Evolutionary conservation across 1,140 invertebrate genomes (phyloP).

Genomic region (Microplitis demolitor): DNA sequence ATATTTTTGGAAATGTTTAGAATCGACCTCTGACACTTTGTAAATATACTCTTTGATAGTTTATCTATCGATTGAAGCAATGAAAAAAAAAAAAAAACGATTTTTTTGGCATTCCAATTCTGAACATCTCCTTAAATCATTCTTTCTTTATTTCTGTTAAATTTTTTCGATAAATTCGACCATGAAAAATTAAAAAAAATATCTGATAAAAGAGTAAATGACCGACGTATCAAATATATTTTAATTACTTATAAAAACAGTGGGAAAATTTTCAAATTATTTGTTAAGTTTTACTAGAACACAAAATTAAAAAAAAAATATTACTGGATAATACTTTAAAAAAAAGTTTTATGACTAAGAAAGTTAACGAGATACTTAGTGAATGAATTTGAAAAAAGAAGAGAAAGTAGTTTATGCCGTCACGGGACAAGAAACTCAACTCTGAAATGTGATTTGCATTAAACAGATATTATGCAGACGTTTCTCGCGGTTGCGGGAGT

Average conservation of each 20-base stretch:
- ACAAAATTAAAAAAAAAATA: neutral
- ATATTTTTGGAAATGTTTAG: too few species aligned
- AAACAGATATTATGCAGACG: conserved; percentile 29
- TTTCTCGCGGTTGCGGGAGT: neutral
- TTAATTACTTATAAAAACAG: neutral
- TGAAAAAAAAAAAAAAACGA: too few species aligned
- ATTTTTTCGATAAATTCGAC: too few species aligned
- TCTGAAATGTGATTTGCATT: conserved; percentile 29
- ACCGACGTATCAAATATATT: too few species aligned
- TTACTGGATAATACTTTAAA: neutral
- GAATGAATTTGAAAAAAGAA: neutral
- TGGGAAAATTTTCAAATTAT: neutral
- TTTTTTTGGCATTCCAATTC: too few species aligned
- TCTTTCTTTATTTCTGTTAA: too few species aligned
- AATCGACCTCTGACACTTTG: too few species aligned
- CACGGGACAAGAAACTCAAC: conserved; percentile 16
- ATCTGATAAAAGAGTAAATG: too few species aligned
- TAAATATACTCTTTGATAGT: too few species aligned
- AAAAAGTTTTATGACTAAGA: neutral
- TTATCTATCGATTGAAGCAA: too few species aligned
- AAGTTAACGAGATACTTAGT: neutral
- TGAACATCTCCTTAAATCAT: too few species aligned
- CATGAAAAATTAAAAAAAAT: too few species aligned
- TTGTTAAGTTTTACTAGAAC: neutral
- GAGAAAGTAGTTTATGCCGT: conserved; percentile 3